These are phyloP conservation scores for Glyphotaelius pellucidus DNA, from an alignment of 2,888 invertebrate genomes.

Conservation along the genomic window DNA sequence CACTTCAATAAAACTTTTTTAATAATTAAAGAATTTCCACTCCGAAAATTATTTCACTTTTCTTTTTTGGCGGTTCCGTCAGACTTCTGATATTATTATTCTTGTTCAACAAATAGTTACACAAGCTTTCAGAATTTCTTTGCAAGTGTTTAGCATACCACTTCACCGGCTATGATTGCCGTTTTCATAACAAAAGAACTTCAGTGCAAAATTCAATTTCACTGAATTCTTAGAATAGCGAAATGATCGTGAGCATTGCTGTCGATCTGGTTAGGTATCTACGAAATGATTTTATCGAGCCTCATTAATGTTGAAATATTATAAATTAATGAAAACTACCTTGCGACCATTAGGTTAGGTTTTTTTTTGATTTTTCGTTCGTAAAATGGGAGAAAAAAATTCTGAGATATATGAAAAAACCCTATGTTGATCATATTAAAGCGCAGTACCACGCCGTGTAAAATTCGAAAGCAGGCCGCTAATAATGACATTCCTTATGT, in stretches of 20 bases:
- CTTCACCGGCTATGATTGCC: not conserved
- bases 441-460: too few relatives aligned
- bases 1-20: too few relatives aligned
- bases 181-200: not conserved
- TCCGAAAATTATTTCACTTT: not conserved
- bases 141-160: not conserved
- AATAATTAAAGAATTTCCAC: too few relatives aligned
- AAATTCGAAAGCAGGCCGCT: too few relatives aligned
- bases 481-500: too few relatives aligned
- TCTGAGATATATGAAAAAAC: too few relatives aligned
- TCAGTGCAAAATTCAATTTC: not conserved
- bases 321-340: too few relatives aligned
- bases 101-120: not conserved
- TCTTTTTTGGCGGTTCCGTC: not conserved
- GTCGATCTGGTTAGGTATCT: not conserved
- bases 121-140: not conserved
- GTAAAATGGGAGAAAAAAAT: too few relatives aligned
- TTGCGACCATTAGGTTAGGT: too few relatives aligned
- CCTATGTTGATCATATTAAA: too few relatives aligned
- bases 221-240: not conserved
- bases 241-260: not conserved
- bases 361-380: too few relatives aligned
- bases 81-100: not conserved
- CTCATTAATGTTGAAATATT: not conserved
- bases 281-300: not conserved